Conservation (phyloP, 2,797 vertebrate genomes). For the Tadarida brasiliensis region DNA sequence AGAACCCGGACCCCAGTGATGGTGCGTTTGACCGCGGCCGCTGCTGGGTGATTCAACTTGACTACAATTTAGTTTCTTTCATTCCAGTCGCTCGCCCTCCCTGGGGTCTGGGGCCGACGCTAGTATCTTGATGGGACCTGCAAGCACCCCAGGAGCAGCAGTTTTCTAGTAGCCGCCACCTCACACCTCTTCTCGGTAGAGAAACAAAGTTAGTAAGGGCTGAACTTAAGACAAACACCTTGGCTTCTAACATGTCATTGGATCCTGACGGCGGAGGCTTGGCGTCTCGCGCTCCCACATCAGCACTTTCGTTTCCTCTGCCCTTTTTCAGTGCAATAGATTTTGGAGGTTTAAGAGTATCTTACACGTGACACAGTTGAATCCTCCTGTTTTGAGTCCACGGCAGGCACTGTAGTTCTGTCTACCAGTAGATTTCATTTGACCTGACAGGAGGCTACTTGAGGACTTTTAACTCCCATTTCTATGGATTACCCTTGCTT, state of each 20-base stretch:
- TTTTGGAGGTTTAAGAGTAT: not conserved
- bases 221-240: not conserved
- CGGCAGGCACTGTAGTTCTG: not conserved
- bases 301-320: slow-evolving; percentile 25
- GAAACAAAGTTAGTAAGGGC: slow-evolving; percentile 12
- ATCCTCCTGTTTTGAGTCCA: not conserved
- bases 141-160: not conserved
- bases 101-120: not conserved
- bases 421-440: not conserved
- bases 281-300: not conserved
- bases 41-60: not conserved
- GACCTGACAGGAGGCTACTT: not conserved
- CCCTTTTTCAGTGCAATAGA: not conserved
- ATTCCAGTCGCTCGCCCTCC: fast-evolving
- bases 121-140: not conserved
- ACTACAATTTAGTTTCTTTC: not conserved
- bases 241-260: not conserved
- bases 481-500: not conserved
- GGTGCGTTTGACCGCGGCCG: not conserved
- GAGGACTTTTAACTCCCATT: not conserved
- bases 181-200: not conserved
- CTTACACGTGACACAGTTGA: not conserved
- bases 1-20: not conserved
- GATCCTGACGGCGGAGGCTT: slow-evolving; percentile 17
- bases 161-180: not conserved